Evolutionary conservation across 1,140 invertebrate species (phyloP).

Genomic region (Trialeurodes vaporariorum): DNA sequence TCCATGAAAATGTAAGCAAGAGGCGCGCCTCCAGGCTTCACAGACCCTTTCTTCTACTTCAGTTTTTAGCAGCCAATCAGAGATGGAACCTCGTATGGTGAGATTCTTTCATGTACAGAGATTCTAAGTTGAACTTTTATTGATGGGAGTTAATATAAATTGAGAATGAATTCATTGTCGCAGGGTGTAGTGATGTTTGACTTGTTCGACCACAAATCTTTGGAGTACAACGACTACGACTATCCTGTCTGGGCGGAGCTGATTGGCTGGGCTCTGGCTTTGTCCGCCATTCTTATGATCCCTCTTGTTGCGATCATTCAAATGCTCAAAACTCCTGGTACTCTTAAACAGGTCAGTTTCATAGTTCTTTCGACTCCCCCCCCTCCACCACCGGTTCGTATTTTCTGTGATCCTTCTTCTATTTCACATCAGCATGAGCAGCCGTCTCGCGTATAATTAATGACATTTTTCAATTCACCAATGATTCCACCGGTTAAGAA

Average conservation of each 20-base stretch:
- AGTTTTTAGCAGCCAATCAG: no score
- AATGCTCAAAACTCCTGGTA: conserved; percentile 43
- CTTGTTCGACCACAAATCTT: conserved; percentile 49
- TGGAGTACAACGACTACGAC: conserved; percentile 52
- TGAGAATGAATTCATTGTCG: neutral
- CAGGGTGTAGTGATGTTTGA: conserved; percentile 62
- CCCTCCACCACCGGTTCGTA: neutral
- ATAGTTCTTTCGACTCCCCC: conserved; percentile 2
- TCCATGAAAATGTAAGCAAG: no score
- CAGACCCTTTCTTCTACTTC: no score
- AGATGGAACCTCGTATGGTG: no score
- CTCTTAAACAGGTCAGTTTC: conserved; percentile 42
- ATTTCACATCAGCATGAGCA: no score
- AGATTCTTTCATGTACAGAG: no score
- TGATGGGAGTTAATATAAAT: neutral
- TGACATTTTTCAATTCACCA: no score
- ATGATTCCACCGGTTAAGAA: no score
- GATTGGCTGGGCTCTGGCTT: conserved; percentile 55
- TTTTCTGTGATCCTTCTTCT: no score
- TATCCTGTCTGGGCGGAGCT: conserved; percentile 62
- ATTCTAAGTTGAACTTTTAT: neutral
- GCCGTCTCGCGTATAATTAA: no score
- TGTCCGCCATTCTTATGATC: conserved; percentile 60
- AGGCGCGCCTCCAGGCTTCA: no score
- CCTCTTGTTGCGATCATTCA: conserved; percentile 48